Percentiles rank a stretch among this genome's conserved stretches.
phyloP scores from a whole-genome alignment of 2,113 vertebrate species.

The human (Homo sapiens) region GRCh38 chr19:51308001-51308500 shows the following conservation, averaged over 20 bases:
- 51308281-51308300: not conserved
- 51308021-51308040: too few relatives aligned
- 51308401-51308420: not conserved
- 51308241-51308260: not conserved
- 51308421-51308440: not conserved
- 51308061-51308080: not conserved
- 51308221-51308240: not conserved
- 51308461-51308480: not conserved
- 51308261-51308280: not conserved
- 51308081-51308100: not conserved
- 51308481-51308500: too few relatives aligned
- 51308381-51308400: not conserved
- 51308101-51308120: not conserved
- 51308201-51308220: not conserved
- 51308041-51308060: not conserved
- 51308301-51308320: not conserved
- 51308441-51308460: not conserved
- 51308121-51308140: not conserved
- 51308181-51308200: not conserved
- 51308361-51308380: not conserved
- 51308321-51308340: not conserved
- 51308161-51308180: not conserved
- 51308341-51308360: not conserved
- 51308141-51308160: not conserved
- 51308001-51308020: not conserved